phyloP scores from a whole-genome alignment of 2,888 invertebrate genomes.

The Caenorhabditis plicata region DNA sequence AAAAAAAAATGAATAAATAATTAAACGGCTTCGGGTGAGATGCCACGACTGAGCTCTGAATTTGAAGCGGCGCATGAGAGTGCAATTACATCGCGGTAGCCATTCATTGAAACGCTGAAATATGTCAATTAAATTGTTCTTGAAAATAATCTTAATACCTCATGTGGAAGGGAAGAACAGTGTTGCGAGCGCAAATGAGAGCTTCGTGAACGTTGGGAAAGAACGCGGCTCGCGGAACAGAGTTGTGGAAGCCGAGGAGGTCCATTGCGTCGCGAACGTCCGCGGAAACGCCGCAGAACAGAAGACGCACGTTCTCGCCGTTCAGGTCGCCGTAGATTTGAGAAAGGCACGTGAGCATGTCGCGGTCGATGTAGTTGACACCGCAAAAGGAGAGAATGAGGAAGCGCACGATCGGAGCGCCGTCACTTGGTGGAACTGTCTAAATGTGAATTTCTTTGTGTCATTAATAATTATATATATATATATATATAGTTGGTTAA shows the following conservation, averaged over 20 bases:
- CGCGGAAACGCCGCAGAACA: slow-evolving; percentile 40
- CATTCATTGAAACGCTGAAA: slow-evolving; percentile 54
- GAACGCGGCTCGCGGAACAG: slow-evolving; percentile 36
- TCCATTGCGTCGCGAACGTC: slow-evolving; percentile 37
- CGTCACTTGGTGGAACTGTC: slow-evolving; percentile 13
- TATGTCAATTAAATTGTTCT: background rate
- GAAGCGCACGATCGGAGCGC: slow-evolving; percentile 31
- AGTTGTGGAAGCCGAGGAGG: slow-evolving; percentile 29
- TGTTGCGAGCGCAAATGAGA: slow-evolving; percentile 33
- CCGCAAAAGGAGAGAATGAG: slow-evolving; percentile 35
- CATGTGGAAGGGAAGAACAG: slow-evolving; percentile 47
- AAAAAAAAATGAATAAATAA: background rate
- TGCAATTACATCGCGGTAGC: slow-evolving; percentile 51
- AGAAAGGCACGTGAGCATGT: slow-evolving; percentile 32
- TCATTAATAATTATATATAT: too few relatives aligned
- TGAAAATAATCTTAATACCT: slow-evolving; percentile 19
- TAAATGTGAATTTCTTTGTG: background rate
- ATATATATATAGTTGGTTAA: too few relatives aligned
- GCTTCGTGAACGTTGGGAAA: slow-evolving; percentile 46
- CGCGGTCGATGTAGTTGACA: slow-evolving; percentile 33
- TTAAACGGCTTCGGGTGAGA: slow-evolving; percentile 42
- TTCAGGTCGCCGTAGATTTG: slow-evolving; percentile 46
- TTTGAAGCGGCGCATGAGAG: slow-evolving; percentile 45
- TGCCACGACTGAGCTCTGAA: slow-evolving; percentile 29
- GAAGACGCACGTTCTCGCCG: slow-evolving; percentile 41